Percentiles rank a stretch among this genome's conserved stretches.
These are phyloP conservation scores for Trematocara marginatum DNA, from an alignment of 2,113 vertebrate genomes.

Conservation along the genomic window DNA sequence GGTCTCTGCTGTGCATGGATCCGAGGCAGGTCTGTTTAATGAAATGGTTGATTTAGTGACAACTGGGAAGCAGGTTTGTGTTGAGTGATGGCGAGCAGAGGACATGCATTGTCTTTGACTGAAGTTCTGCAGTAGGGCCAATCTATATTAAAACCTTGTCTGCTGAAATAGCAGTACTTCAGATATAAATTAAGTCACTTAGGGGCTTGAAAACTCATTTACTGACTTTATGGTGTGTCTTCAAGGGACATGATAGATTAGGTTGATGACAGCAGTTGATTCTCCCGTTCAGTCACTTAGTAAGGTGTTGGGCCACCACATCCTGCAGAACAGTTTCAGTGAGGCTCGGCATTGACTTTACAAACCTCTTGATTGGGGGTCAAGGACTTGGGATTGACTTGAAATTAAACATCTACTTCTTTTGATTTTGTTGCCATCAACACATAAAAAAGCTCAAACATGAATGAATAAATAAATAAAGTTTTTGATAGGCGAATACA, in stretches of 20 bases:
- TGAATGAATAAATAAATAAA: not conserved
- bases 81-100: not conserved
- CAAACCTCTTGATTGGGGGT: not conserved
- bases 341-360: not conserved
- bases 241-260: not conserved
- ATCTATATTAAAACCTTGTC: not conserved
- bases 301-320: not conserved
- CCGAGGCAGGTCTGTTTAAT: conserved; percentile 12
- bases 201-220: conserved; percentile 12
- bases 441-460: not conserved
- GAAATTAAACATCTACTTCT: not conserved
- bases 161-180: not conserved
- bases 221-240: conserved; percentile 8
- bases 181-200: not conserved
- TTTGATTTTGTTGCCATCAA: not conserved
- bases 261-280: not conserved
- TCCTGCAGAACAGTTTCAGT: not conserved
- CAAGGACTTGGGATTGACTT: not conserved
- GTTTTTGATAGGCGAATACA: not conserved
- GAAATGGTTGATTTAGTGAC: conserved; percentile 10
- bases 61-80: not conserved
- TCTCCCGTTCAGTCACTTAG: not conserved
- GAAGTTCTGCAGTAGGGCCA: not conserved
- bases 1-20: not conserved
- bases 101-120: conserved; percentile 3